Conservation (phyloP, 2,797 vertebrate genomes). For the Sebastes trivittatus region DNA sequence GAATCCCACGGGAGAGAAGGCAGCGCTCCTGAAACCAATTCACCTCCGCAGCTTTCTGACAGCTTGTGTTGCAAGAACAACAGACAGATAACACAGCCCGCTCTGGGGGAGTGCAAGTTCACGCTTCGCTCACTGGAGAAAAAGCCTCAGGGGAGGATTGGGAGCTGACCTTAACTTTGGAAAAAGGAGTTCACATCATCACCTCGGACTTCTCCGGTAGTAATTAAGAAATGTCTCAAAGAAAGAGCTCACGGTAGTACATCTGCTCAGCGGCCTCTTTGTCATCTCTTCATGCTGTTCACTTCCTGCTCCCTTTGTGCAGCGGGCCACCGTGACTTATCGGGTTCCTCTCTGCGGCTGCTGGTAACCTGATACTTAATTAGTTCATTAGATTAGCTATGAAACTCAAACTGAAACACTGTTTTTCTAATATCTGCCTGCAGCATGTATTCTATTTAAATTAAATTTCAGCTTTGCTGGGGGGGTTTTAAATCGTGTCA, state of each 20-base stretch:
- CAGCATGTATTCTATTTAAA: conserved; percentile 59
- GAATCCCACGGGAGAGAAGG: conserved; percentile 26
- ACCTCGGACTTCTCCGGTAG: conserved; percentile 44
- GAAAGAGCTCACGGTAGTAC: conserved; percentile 35
- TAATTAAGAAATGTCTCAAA: conserved; percentile 60
- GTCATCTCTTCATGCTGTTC: conserved; percentile 55
- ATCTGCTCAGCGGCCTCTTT: conserved; percentile 45
- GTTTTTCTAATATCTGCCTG: conserved; percentile 63
- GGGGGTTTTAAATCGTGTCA: conserved; percentile 31
- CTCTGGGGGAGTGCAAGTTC: conserved; percentile 57
- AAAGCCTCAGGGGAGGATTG: conserved; percentile 37
- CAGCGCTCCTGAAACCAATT: conserved; percentile 63
- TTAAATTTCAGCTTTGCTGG: conserved; percentile 54
- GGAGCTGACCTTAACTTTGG: conserved; percentile 43
- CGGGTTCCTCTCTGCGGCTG: conserved; percentile 48
- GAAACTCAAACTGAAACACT: conserved; percentile 61
- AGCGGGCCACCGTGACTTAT: conserved; percentile 55
- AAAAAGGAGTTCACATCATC: conserved; percentile 59
- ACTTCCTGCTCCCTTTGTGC: conserved; percentile 59
- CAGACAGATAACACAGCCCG: conserved; percentile 52
- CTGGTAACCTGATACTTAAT: conserved; percentile 60
- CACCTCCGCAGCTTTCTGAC: conserved; percentile 54
- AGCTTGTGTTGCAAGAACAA: conserved; percentile 77
- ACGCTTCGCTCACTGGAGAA: conserved; percentile 28
- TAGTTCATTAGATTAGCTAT: conserved; percentile 64